Evolutionary conservation across 1,140 invertebrate genomes (phyloP).

Genomic region (Sminthurinus signatus): DNA sequence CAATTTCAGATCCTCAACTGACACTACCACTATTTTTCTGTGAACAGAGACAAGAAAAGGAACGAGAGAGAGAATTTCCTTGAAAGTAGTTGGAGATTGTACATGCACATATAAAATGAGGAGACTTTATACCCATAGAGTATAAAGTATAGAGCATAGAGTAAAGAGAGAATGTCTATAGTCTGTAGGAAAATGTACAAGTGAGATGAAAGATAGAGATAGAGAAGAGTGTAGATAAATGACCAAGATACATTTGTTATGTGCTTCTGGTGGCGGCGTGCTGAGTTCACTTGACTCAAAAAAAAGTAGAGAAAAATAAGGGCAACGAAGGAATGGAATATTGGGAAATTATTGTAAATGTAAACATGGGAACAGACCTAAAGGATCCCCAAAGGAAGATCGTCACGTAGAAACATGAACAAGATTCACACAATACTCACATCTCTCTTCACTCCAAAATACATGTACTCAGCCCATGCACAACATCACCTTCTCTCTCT

Average conservation of each 20-base stretch:
- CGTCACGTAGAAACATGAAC: conserved; percentile 28
- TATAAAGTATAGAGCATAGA: no score
- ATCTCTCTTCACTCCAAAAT: conserved; percentile 20
- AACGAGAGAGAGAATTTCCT: background rate
- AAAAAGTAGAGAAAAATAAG: no score
- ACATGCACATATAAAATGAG: no score
- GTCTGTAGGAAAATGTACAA: no score
- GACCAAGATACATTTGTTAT: conserved; percentile 22
- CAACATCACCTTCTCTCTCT: no score
- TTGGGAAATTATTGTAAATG: conserved; percentile 35
- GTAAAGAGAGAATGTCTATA: no score
- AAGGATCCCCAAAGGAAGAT: conserved; percentile 30
- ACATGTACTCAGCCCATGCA: no score
- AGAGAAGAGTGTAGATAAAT: conserved; percentile 18
- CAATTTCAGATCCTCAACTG: background rate
- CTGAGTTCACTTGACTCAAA: no score
- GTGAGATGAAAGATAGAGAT: background rate
- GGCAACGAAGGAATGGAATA: conserved; percentile 30
- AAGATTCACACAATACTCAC: conserved; percentile 26
- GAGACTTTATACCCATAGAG: no score
- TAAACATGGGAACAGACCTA: conserved; percentile 31
- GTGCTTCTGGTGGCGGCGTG: conserved; percentile 8
- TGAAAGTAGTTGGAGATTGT: no score
- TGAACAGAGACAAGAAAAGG: conserved; percentile 14
- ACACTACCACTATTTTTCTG: conserved; percentile 13